Percentiles rank a stretch among this genome's conserved stretches.
phyloP scores from a whole-genome alignment of 2,888 invertebrate genomes.

The Chloroclystis v-ata region DNA sequence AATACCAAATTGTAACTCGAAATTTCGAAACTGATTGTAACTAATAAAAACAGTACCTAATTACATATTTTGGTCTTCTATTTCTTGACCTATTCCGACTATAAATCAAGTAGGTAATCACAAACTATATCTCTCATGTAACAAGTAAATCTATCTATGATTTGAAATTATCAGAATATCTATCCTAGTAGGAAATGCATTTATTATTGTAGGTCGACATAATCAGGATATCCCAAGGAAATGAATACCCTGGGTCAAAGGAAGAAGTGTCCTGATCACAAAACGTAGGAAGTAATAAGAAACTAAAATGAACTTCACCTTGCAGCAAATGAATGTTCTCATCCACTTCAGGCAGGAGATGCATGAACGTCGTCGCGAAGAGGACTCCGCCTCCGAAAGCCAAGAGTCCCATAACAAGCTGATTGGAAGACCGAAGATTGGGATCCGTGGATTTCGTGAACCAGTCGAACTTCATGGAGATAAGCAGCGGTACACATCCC shows the following conservation, averaged over 20 bases:
- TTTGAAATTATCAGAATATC: no score
- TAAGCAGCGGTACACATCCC: conserved; percentile 85
- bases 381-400: conserved; percentile 90
- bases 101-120: no score
- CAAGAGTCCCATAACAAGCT: conserved; percentile 80
- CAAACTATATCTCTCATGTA: no score
- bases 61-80: no score
- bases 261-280: not conserved
- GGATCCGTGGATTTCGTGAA: conserved; percentile 59
- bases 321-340: conserved; percentile 81
- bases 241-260: conserved; percentile 3
- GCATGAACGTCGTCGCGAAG: conserved; percentile 88
- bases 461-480: conserved; percentile 83
- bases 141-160: no score
- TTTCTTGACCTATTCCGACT: no score
- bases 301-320: conserved; percentile 47
- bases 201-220: no score
- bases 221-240: not conserved
- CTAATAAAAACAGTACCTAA: no score
- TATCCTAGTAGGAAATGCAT: no score
- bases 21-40: no score
- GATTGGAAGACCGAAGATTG: conserved; percentile 69
- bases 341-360: conserved; percentile 87
- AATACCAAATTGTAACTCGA: no score
- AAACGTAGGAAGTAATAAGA: conserved; percentile 4